phyloP scores from a whole-genome alignment of 2,113 vertebrate genomes.

The Hiodon tergisus region DNA sequence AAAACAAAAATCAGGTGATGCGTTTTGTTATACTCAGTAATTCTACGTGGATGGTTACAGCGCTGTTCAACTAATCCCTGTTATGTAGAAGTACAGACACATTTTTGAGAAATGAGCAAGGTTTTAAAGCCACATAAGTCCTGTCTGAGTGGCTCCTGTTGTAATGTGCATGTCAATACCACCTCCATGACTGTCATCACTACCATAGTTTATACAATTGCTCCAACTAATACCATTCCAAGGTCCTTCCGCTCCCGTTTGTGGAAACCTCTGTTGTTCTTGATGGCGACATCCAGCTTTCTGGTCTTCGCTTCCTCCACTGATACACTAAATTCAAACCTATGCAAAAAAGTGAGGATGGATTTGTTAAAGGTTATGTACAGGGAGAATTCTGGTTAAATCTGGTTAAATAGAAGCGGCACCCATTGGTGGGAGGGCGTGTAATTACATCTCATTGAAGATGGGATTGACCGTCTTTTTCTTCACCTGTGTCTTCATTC shows the following conservation, averaged over 20 bases:
- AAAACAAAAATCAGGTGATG: neutral
- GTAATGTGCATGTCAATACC: neutral
- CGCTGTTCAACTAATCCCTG: no score
- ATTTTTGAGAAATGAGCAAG: neutral
- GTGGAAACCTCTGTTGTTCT: slow-evolving; percentile 79
- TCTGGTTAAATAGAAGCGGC: neutral
- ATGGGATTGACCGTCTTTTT: slow-evolving; percentile 76
- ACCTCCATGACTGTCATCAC: no score
- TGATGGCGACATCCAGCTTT: slow-evolving; percentile 81
- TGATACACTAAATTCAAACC: slow-evolving; percentile 83
- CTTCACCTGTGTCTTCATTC: slow-evolving; percentile 80
- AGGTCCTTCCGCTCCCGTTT: slow-evolving; percentile 82
- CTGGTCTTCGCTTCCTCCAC: slow-evolving; percentile 72
- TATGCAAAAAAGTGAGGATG: slow-evolving; percentile 36
- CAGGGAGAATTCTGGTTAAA: neutral
- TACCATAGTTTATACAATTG: neutral
- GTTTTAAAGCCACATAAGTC: neutral
- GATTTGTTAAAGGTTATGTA: neutral
- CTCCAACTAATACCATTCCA: slow-evolving; percentile 67
- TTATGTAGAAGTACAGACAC: no score
- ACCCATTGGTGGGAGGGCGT: neutral
- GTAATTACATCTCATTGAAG: slow-evolving; percentile 81
- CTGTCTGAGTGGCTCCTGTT: neutral
- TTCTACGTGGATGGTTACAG: no score
- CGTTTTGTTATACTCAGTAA: neutral